Percentiles rank a stretch among this genome's conserved stretches.
These are phyloP conservation scores for Aphodius granarius DNA, from an alignment of 2,888 invertebrate genomes.

Conservation along the genomic window DNA sequence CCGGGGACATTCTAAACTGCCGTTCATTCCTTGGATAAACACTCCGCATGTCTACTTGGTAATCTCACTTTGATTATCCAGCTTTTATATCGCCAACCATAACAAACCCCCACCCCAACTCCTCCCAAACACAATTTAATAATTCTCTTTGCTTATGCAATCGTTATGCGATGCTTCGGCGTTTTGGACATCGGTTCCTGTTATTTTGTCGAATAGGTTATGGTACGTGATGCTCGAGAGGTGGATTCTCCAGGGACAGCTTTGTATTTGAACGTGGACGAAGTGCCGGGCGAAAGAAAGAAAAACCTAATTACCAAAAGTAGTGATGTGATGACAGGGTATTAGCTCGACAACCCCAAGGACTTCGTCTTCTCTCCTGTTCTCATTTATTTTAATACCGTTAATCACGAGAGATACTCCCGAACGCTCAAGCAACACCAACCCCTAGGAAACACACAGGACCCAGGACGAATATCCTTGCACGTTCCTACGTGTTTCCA, in stretches of 20 bases:
- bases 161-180: no score
- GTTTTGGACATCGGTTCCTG: no score
- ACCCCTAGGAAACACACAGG: background rate
- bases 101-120: background rate
- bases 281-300: constrained; percentile 41
- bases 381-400: constrained; percentile 37
- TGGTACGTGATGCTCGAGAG: no score
- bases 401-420: constrained; percentile 34
- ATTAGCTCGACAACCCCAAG: constrained; percentile 51
- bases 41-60: constrained; percentile 33
- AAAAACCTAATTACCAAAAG: constrained; percentile 54
- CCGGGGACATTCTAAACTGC: constrained; percentile 47
- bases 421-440: background rate
- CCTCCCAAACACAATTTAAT: background rate
- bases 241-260: background rate
- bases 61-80: constrained; percentile 27
- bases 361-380: constrained; percentile 38
- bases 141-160: background rate
- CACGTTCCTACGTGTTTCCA: background rate
- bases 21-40: constrained; percentile 37
- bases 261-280: background rate
- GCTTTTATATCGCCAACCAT: constrained; percentile 16
- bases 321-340: constrained; percentile 53
- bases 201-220: no score
- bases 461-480: background rate